These are phyloP conservation scores for Apteryx mantelli DNA, from an alignment of 2,113 vertebrate genomes.

Conservation along the genomic window DNA sequence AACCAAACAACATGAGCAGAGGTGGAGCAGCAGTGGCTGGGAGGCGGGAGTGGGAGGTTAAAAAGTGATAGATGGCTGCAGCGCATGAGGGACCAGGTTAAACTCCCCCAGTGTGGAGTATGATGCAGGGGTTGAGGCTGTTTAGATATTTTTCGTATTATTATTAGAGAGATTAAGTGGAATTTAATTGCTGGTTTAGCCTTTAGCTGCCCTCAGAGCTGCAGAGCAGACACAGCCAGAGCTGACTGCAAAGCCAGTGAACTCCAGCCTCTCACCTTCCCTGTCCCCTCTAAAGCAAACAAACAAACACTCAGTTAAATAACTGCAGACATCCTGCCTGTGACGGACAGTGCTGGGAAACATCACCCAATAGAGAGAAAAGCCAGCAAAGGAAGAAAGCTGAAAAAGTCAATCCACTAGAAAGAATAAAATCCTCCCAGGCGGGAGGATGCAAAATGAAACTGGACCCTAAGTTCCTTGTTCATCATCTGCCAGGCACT, in stretches of 20 bases:
- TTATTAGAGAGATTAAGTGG: constrained; percentile 44
- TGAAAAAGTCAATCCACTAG: background rate
- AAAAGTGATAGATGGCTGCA: background rate
- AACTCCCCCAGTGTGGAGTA: fast-evolving
- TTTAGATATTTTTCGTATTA: background rate
- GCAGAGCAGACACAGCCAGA: background rate
- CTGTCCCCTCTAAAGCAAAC: background rate
- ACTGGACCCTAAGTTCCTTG: background rate
- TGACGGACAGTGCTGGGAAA: background rate
- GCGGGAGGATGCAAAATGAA: background rate
- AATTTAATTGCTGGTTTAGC: constrained; percentile 49
- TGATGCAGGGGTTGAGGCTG: background rate
- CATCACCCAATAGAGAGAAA: background rate
- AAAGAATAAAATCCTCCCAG: background rate
- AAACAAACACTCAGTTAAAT: background rate
- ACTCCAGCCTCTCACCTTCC: constrained; percentile 9
- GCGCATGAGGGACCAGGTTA: background rate
- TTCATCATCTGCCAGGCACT: background rate
- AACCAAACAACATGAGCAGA: fast-evolving
- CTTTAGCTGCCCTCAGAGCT: constrained; percentile 12
- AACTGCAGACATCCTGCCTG: background rate
- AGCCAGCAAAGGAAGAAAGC: background rate
- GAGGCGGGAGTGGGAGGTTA: background rate
- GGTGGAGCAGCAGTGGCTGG: background rate
- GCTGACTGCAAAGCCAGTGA: background rate